Evolutionary conservation across 2,888 invertebrate species (phyloP), one percentile per base, ranked within the genome.

Genomic region (Eristalis arbustorum): DNA sequence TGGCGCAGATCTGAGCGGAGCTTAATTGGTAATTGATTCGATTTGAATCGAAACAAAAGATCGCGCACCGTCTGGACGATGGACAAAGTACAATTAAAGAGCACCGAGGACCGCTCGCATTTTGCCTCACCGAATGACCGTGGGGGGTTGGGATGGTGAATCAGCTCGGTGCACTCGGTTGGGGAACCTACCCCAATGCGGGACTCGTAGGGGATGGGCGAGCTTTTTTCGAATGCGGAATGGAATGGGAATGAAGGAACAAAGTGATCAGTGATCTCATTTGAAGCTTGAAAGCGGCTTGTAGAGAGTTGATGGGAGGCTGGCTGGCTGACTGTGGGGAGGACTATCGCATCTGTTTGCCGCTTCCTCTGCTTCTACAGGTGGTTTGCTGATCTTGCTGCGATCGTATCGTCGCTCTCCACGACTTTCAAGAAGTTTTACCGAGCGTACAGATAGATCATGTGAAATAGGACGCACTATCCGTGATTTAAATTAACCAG

Each of bases 1-100:
- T 62, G 25, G 59, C 31, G 5, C 40, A 57, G 40, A 72, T 64
- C 71, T 68, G 28, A 68, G 62, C 22, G 34, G 64, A 18, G 11
- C 63, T 71, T 40, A 73, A 75, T 74, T 79, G 74, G 62, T 40
- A 72, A 63, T 71, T 82, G 82, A 82, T 82, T 80, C 67, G 80
- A 80, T 68, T 74, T 72, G 62, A 61, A 10, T 22, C 57, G 72
- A 61, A 76, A 61, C 56, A 72, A 66, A 64, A 73, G 67, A 61
- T 37, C 78, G 75, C 71, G 40, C 62, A 14, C 61, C 23, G 78
- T 68, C 73, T 73, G 73, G 22, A 23, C 22, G 61, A n/a, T n/a
- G n/a, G n/a, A 11, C 63, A 37, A 31, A 67, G 25, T 66, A 59
- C 66, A 61, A 42, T 59, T 25, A 23, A 42, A 28, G 42, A 14